Evolutionary conservation across 2,113 vertebrate genomes (phyloP), one percentile per base, ranked within the genome.

Genomic region (Odobenus rosmarus): DNA sequence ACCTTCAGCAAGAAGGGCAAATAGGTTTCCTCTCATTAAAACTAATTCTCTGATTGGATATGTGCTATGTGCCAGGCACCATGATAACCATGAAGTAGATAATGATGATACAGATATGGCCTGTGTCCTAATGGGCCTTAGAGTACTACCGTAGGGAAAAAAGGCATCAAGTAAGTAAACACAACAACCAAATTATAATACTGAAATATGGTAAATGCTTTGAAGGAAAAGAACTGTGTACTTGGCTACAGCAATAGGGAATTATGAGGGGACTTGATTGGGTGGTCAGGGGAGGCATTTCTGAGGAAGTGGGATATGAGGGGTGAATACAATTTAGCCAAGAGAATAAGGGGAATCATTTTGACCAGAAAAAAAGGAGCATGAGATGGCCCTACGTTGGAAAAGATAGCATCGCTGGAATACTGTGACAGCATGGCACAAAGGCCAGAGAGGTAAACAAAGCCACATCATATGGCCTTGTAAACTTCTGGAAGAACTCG

Each of bases 161-260:
- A 19, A 94, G 13, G 28, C 18, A 92, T 57, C 42, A 82, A 94
- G 33, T 57, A 76, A 85, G 16, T 71, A 88, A 87, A 95, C 5
- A 83, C 19, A 90, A 79, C 33, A 89, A 59, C 11, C 6, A 46
- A 81, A 88, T 33, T 39, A 62, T 61, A 9, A 72, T 53, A 61
- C 53, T 95, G 69, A 93, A 95, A 93, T 64, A 76, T 9, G 24
- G 21, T 33, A 85, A 95, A 82, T 77, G 15, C 26, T 74, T 64
- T 21, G 46, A 95, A 77, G 57, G 7, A 95, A 95, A 81, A 72
- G 4, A 90, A 72, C 3, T 86, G 12, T 19, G 62, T 46, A 55
- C 4, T 26, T 23, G 80, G 1, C 57, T 31, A 76, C 0, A 46
- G 26, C 42, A 69, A 77, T 2, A 83, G 23, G 53, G 31, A 95